Evolutionary conservation across 2,797 vertebrate genomes (phyloP), one percentile per base, ranked within the genome.

Genomic region (Phoebastria nigripes): DNA sequence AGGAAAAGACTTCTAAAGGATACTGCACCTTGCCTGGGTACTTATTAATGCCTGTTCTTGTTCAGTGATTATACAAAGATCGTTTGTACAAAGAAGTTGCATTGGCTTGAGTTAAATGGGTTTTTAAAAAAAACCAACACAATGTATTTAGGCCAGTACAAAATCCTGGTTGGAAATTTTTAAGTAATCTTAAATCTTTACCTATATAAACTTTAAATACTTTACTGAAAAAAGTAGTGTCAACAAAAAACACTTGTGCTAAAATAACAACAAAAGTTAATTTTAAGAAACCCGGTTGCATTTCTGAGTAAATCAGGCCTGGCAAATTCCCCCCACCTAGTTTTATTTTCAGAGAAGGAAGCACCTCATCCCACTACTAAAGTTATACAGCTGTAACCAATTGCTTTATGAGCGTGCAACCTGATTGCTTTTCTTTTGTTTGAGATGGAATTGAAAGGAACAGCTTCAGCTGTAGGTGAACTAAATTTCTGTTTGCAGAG

Each of bases 101-200:
- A 89, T 4, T 92, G 71, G 81, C 83, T 90, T 66, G 46, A 94
- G 73, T 90, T 96, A 89, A 94, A 90, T 71, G 44, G 35, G 5
- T 42, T 77, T 8, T 33, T 72, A 56, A 28, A 86, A 85, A 41
- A 15, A 7, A 62, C 0, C 2, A 15, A 12, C 85, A 76, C 80
- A 59, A 94, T 54, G 81, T 94, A 96, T 94, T 96, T 94, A 96
- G 91, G 96, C 93, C 93, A 97, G 85, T 59, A 86, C 85, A 91
- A 96, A 96, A 94, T 90, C 93, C 91, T 88, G 14, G 31, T 65
- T 93, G 65, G 62, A 95, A 96, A 91, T 69, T 86, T 95, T 37
- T 9, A 80, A 71, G 92, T 77, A 92, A 94, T 91, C 94, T 96
- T 85, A 90, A 94, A 79, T 90, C 80, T 93, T 90, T 72, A 84